Evolutionary conservation across 2,113 vertebrate species (phyloP).

Genomic region (Tragulus kanchil): DNA sequence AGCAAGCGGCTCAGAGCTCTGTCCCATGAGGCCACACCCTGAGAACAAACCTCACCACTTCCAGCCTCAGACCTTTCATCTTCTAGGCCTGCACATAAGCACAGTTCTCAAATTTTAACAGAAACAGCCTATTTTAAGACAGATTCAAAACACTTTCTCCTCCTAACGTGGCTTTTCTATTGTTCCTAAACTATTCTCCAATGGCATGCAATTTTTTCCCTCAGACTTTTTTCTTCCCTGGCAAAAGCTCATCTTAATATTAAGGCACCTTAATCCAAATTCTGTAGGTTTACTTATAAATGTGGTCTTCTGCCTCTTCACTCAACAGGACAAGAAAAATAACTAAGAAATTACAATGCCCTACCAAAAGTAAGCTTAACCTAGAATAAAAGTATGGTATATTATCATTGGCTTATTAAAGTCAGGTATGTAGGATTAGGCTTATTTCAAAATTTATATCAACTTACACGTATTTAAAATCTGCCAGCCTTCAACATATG

Average conservation of each 20-base stretch:
- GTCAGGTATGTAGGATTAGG: background rate
- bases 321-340: background rate
- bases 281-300: conserved; percentile 37
- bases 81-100: background rate
- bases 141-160: conserved; percentile 40
- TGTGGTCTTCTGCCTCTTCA: conserved; percentile 4
- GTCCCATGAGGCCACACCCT: background rate
- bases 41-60: conserved; percentile 60
- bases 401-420: background rate
- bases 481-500: conserved; percentile 20
- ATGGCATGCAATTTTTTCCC: background rate
- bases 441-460: conserved; percentile 39
- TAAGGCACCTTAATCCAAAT: conserved; percentile 56
- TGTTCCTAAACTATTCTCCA: background rate
- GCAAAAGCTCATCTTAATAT: conserved; percentile 30
- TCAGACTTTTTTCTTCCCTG: background rate
- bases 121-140: conserved; percentile 61
- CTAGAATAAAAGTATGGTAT: conserved; percentile 5
- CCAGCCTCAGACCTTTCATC: background rate
- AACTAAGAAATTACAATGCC: conserved; percentile 45
- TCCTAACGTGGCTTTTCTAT: conserved; percentile 10
- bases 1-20: background rate
- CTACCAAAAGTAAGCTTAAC: background rate
- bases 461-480: conserved; percentile 19
- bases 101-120: conserved; percentile 21